Conservation (phyloP, 2,113 vertebrate genomes). For the Asarcornis scutulata region DNA sequence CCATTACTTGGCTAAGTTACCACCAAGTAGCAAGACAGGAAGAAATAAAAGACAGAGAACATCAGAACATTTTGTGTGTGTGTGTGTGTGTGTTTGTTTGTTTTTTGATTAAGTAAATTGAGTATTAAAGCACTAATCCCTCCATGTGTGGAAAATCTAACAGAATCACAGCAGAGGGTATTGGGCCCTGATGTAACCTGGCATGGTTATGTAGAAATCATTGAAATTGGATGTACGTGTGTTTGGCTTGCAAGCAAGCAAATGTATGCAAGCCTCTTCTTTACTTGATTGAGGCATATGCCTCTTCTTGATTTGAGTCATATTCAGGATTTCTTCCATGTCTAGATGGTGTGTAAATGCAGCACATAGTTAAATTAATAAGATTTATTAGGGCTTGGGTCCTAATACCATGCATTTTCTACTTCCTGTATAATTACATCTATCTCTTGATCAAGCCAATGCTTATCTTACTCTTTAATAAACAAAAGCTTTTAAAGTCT, state of each 20-base stretch:
- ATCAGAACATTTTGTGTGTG: too few species aligned
- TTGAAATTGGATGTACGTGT: not conserved
- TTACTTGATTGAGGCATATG: not conserved
- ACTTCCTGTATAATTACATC: not conserved
- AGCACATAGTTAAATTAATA: not conserved
- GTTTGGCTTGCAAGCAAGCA: not conserved
- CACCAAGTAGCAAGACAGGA: not conserved
- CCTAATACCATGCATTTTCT: not conserved
- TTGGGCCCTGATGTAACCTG: not conserved
- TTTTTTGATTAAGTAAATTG: not conserved
- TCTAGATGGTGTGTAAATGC: not conserved
- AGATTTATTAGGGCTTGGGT: not conserved
- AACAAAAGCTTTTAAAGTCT: not conserved
- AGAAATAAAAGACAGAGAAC: not conserved
- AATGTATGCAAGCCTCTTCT: not conserved
- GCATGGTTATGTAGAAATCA: not conserved
- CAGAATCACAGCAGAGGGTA: not conserved
- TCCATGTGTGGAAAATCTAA: not conserved
- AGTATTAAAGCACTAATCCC: not conserved
- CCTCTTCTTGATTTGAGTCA: not conserved
- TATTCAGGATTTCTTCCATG: not conserved
- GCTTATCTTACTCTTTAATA: not conserved
- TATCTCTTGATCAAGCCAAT: not conserved
- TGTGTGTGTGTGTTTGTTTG: too few species aligned
- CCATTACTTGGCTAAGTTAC: not conserved